Evolutionary conservation across 2,113 vertebrate species (phyloP).

Genomic region (Paramisgurnus dabryanus): DNA sequence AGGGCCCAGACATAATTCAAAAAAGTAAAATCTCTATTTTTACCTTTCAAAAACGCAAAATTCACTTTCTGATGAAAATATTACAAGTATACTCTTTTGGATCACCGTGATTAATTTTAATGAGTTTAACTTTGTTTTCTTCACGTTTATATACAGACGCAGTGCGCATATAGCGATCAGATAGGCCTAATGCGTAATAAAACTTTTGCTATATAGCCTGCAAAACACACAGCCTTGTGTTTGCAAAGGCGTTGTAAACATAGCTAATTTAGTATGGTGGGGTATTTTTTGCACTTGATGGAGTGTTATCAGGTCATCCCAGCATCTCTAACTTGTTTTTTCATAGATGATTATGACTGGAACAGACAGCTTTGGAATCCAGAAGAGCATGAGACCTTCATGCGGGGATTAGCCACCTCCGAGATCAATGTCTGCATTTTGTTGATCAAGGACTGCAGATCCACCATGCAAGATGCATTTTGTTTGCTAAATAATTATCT

Average conservation of each 20-base stretch:
- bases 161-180: slow-evolving; percentile 8
- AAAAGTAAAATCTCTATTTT: not conserved
- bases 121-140: not conserved
- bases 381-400: slow-evolving; percentile 72
- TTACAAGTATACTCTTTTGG: not conserved
- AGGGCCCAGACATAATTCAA: not conserved
- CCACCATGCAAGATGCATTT: slow-evolving; percentile 74
- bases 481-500: slow-evolving; percentile 64
- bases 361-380: slow-evolving; percentile 66
- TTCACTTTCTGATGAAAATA: not conserved
- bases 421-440: slow-evolving; percentile 74
- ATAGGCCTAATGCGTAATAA: not conserved
- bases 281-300: slow-evolving; percentile 55
- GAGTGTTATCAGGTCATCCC: slow-evolving; percentile 49
- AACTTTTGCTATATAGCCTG: slow-evolving; percentile 12
- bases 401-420: slow-evolving; percentile 65
- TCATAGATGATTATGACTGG: slow-evolving; percentile 69
- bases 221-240: slow-evolving; percentile 27
- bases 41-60: not conserved
- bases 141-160: not conserved
- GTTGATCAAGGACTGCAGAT: slow-evolving; percentile 66
- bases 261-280: slow-evolving; percentile 68
- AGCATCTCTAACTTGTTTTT: slow-evolving; percentile 73
- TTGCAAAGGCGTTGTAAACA: slow-evolving; percentile 55
- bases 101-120: not conserved